phyloP scores from a whole-genome alignment of 1,140 invertebrate species.

The Grapholita molesta region DNA sequence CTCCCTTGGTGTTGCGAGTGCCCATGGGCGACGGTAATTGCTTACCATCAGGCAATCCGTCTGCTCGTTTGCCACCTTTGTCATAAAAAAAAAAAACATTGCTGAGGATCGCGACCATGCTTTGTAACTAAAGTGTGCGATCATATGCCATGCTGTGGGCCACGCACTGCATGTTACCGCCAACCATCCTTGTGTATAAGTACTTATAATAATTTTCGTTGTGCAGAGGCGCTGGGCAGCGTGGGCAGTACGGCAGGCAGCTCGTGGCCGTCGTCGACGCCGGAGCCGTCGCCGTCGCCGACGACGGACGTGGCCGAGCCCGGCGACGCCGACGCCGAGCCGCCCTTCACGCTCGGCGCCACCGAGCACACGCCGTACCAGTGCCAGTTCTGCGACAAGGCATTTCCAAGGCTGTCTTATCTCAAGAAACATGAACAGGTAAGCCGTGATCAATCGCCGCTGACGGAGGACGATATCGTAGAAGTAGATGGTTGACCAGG shows the following conservation, averaged over 20 bases:
- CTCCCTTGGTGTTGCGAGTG: too few species aligned
- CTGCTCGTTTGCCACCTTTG: too few species aligned
- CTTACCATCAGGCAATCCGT: too few species aligned
- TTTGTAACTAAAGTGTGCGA: too few species aligned
- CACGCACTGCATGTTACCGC: too few species aligned
- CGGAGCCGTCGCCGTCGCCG: constrained; percentile 78
- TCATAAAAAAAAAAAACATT: too few species aligned
- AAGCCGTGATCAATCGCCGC: background rate
- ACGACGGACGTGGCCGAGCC: constrained; percentile 80
- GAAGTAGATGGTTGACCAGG: too few species aligned
- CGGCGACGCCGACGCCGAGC: constrained; percentile 79
- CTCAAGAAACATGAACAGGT: constrained; percentile 97
- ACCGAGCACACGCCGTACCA: constrained; percentile 90
- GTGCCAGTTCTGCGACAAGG: constrained; percentile 94
- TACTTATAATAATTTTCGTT: constrained; percentile 30
- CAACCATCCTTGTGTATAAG: too few species aligned
- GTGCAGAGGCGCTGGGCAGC: constrained; percentile 82
- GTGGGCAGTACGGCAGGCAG: constrained; percentile 82
- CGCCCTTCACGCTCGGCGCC: constrained; percentile 82
- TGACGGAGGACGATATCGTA: background rate
- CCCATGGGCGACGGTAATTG: too few species aligned
- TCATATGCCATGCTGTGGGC: too few species aligned
- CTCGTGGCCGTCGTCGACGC: constrained; percentile 81
- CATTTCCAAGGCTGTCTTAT: constrained; percentile 91
- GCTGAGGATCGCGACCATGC: too few species aligned